Base-by-base conservation (phyloP, 2,888 invertebrate species). In the Phyllotreta cruciferae region DNA sequence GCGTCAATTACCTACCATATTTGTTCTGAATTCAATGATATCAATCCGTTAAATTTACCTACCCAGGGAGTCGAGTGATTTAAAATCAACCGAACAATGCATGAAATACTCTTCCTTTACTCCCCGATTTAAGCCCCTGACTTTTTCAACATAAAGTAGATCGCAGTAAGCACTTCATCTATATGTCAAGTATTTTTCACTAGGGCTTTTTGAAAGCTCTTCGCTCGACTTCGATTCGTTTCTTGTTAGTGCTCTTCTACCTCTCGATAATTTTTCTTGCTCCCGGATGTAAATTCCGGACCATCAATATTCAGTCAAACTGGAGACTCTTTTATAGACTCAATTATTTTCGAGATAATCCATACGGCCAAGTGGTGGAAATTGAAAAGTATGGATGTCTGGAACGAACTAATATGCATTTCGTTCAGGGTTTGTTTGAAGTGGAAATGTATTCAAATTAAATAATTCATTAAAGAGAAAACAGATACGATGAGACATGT, bases 131-230 rank as follows among this genome's bases (percentile, higher is more conserved):
- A 49, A 50, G 58, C 35, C 58, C 39, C 50, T 58, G 58, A 6
- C n/a, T 13, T 35, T 52, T 50, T n/a, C 42, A 24, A 24, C 9
- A 49, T 41, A 50, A 50, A 58, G 57, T 57, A 47, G 58, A 58
- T 58, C 58, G 58, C 58, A 58, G 50, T 50, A 50, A 58, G 58
- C 58, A 58, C 58, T 58, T 58, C 58, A 58, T 58, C 52, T 58
- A 52, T 58, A 52, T 58, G 58, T 58, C 58, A 58, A 58, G 58
- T 58, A 50, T 58, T 50, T 58, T 58, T 58, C 42, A 42, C 41
- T 39, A 50, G 58, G 42, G 58, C 58, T 58, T 58, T 58, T 52
- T 49, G 52, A 50, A 58, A 41, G 50, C 52, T 52, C 52, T 58
- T 52, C 41, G 50, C 36, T 52, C 50, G 42, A 58, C 58, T 57